phyloP scores from a whole-genome alignment of 2,888 invertebrate genomes.

The Euclidia mi region DNA sequence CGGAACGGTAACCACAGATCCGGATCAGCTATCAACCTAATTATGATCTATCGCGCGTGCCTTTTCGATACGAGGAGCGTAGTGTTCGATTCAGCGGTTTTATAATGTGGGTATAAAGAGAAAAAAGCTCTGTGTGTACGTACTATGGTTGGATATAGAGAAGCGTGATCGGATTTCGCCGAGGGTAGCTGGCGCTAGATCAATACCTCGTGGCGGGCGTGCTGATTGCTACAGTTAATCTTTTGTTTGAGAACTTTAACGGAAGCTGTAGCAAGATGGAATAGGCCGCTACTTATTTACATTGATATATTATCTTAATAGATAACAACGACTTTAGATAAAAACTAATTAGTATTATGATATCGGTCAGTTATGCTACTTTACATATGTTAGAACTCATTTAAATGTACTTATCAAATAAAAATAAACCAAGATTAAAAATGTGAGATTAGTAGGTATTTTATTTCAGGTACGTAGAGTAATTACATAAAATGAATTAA shows the following conservation, averaged over 20 bases:
- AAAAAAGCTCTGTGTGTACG: conserved; percentile 19
- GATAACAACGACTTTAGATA: conserved; percentile 13
- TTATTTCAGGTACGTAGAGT: background rate
- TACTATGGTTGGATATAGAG: conserved; percentile 25
- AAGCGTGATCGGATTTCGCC: conserved; percentile 40
- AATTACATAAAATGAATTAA: conserved; percentile 5
- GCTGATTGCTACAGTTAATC: conserved; percentile 52
- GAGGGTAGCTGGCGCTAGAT: conserved; percentile 41
- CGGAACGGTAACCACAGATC: conserved; percentile 35
- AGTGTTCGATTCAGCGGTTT: conserved; percentile 1
- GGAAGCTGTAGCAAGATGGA: conserved; percentile 32
- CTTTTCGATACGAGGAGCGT: background rate
- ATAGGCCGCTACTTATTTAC: conserved; percentile 29
- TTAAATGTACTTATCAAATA: background rate
- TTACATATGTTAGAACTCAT: background rate
- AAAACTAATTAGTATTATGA: no score
- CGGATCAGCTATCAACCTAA: conserved; percentile 36
- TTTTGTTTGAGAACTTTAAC: conserved; percentile 48
- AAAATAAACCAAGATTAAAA: background rate
- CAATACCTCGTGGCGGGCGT: conserved; percentile 42
- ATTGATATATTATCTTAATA: conserved; percentile 30
- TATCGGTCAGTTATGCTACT: background rate
- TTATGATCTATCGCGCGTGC: conserved; percentile 17
- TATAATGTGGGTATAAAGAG: conserved; percentile 7
- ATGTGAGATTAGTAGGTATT: background rate